Conservation (phyloP, 2,888 invertebrate species). For the Saturnia japonica region DNA sequence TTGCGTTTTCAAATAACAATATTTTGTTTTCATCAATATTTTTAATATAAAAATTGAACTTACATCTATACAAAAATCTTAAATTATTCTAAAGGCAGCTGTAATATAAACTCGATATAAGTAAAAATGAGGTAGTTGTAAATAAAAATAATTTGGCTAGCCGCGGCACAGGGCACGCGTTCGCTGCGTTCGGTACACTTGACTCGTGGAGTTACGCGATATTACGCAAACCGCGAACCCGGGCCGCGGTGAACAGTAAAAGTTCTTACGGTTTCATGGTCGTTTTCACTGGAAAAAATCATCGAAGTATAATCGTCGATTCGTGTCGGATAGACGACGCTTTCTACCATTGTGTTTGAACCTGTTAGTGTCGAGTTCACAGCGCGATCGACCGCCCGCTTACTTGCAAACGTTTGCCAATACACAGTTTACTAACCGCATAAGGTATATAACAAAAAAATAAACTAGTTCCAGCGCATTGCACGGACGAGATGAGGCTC, state of each 20-base stretch:
- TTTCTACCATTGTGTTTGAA: slow-evolving; percentile 55
- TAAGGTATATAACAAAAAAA: slow-evolving; percentile 71
- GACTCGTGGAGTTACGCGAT: slow-evolving; percentile 26
- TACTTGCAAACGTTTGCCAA: slow-evolving; percentile 21
- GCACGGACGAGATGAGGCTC: slow-evolving; percentile 56
- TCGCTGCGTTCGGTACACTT: background rate
- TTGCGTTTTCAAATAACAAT: too few relatives aligned
- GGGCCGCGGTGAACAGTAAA: slow-evolving; percentile 17
- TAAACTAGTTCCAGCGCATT: slow-evolving; percentile 47
- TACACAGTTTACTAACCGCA: slow-evolving; percentile 24
- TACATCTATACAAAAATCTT: background rate
- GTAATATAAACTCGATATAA: background rate
- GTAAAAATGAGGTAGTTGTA: slow-evolving; percentile 9
- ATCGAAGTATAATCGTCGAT: slow-evolving; percentile 61
- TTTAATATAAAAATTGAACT: background rate
- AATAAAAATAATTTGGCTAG: background rate
- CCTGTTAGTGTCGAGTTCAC: slow-evolving; percentile 57
- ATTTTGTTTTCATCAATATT: too few relatives aligned
- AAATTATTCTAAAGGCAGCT: background rate
- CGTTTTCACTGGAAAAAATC: slow-evolving; percentile 65
- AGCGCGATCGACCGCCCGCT: slow-evolving; percentile 53
- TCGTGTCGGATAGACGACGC: slow-evolving; percentile 60
- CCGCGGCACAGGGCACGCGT: background rate
- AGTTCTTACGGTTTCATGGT: slow-evolving; percentile 52
- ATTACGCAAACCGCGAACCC: slow-evolving; percentile 49